Evolutionary conservation across 2,888 invertebrate genomes (phyloP).

Genomic region (Tetragnatha montana): DNA sequence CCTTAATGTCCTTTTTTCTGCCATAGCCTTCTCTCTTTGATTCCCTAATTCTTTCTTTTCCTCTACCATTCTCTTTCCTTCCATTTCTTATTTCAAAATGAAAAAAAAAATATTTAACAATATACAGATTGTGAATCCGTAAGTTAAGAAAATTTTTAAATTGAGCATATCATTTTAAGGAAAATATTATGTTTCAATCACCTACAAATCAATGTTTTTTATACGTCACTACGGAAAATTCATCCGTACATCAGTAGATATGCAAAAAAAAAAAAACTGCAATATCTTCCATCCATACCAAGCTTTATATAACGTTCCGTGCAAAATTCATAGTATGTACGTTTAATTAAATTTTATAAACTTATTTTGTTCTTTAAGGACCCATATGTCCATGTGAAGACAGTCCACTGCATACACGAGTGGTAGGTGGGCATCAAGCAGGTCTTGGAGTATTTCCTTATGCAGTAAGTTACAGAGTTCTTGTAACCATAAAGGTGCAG

Average conservation of each 20-base stretch:
- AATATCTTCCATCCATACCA: background rate
- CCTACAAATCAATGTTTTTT: background rate
- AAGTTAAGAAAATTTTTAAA: background rate
- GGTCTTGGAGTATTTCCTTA: constrained; percentile 43
- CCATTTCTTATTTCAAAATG: too few species aligned
- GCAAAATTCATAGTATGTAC: background rate
- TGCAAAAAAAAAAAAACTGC: background rate
- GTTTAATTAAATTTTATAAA: background rate
- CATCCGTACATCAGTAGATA: background rate
- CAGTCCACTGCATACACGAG: constrained; percentile 14
- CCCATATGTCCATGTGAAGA: constrained; percentile 45
- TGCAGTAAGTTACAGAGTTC: constrained; percentile 48
- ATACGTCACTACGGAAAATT: background rate
- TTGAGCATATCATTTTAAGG: background rate
- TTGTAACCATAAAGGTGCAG: too few species aligned
- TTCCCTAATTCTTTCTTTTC: too few species aligned
- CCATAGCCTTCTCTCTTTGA: too few species aligned
- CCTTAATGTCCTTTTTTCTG: too few species aligned
- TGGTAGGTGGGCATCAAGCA: constrained; percentile 49
- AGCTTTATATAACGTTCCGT: background rate
- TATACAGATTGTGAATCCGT: background rate
- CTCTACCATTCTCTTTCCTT: too few species aligned
- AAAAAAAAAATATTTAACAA: too few species aligned
- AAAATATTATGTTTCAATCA: background rate
- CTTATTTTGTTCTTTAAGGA: constrained; percentile 5